Conservation (phyloP, 2,113 vertebrate species). For the Pelecanoides urinatrix region DNA sequence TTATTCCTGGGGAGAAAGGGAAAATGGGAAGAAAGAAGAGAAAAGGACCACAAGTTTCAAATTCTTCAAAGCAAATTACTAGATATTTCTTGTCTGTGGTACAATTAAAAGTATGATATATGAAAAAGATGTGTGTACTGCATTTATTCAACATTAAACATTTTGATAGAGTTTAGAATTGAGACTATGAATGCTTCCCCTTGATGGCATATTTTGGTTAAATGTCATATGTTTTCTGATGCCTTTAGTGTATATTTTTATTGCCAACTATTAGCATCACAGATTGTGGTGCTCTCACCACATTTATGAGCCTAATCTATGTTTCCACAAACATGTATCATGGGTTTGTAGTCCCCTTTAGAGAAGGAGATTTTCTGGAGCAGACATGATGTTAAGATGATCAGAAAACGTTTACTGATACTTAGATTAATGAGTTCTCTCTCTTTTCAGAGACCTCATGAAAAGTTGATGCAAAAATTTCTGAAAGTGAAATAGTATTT, state of each 20-base stretch:
- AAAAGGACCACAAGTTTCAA: not conserved
- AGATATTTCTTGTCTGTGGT: not conserved
- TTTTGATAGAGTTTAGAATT: not conserved
- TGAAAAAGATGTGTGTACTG: not conserved
- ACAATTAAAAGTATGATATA: not conserved
- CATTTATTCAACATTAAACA: not conserved
- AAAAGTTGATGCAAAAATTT: not conserved
- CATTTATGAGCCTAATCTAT: not conserved
- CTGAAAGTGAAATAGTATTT: not conserved
- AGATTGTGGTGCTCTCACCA: not conserved
- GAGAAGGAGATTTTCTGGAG: not conserved
- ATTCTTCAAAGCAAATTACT: not conserved
- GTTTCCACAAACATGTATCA: not conserved
- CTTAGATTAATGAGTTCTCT: not conserved
- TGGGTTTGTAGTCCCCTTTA: not conserved
- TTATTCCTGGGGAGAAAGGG: not conserved
- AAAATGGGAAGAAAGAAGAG: not conserved
- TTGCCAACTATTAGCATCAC: not conserved
- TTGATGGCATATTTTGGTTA: not conserved
- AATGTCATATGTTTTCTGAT: not conserved
- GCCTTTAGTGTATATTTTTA: not conserved
- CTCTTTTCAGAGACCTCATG: not conserved
- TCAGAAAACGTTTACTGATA: not conserved
- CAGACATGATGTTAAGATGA: not conserved
- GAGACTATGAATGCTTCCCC: not conserved